Evolutionary conservation across 2,113 vertebrate genomes (phyloP).

Genomic region (Colistium nudipinnis): DNA sequence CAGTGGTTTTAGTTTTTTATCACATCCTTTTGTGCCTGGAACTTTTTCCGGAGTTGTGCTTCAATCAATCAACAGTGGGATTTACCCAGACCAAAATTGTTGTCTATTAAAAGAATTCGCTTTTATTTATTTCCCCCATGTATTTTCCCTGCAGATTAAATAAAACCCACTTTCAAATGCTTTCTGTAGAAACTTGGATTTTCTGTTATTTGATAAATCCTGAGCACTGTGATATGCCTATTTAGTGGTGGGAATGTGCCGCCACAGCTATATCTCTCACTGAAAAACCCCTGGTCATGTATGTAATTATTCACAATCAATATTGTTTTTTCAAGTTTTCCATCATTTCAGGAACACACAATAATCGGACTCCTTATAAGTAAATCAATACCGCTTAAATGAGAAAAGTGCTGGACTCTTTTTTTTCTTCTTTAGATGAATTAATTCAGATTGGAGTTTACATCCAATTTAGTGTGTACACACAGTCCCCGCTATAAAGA

Average conservation of each 20-base stretch:
- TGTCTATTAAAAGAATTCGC: constrained; percentile 51
- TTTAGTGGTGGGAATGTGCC: constrained; percentile 33
- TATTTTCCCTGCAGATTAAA: constrained; percentile 27
- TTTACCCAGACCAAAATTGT: constrained; percentile 46
- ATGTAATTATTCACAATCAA: constrained; percentile 56
- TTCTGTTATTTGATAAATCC: constrained; percentile 32
- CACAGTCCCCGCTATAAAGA: constrained; percentile 46
- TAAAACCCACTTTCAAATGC: constrained; percentile 20
- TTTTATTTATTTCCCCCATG: constrained; percentile 15
- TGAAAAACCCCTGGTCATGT: constrained; percentile 19
- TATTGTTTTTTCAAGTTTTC: constrained; percentile 31
- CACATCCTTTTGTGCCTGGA: constrained; percentile 63
- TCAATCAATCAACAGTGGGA: constrained; percentile 41
- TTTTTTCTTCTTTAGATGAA: not conserved
- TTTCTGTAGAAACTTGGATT: constrained; percentile 24
- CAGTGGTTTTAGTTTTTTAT: constrained; percentile 67
- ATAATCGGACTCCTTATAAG: constrained; percentile 40
- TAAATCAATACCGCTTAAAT: constrained; percentile 52
- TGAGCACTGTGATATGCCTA: constrained; percentile 8
- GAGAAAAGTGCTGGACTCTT: constrained; percentile 25
- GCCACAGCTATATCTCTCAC: constrained; percentile 7
- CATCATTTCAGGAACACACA: constrained; percentile 33
- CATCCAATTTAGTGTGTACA: constrained; percentile 41
- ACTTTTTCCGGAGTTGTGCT: constrained; percentile 44
- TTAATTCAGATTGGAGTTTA: constrained; percentile 55